Evolutionary conservation across 2,888 invertebrate species (phyloP).

Genomic region (Eretmocerus hayati): DNA sequence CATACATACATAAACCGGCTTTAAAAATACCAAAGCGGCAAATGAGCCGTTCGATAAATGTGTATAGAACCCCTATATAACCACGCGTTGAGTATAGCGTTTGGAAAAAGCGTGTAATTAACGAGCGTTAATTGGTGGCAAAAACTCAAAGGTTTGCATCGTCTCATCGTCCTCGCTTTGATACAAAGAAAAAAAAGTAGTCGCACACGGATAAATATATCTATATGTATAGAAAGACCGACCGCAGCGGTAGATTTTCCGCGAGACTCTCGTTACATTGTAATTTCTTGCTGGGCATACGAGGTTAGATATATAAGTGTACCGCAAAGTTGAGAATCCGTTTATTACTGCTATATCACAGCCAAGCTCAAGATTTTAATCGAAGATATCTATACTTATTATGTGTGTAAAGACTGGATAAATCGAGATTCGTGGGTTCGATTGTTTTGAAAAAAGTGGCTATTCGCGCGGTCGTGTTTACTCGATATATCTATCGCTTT

Average conservation of each 20-base stretch:
- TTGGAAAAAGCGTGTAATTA: conserved; percentile 7
- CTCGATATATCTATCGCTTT: too few species aligned
- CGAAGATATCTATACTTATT: not conserved
- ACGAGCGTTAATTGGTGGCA: conserved; percentile 16
- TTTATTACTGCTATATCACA: too few species aligned
- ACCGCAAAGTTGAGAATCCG: not conserved
- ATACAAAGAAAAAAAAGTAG: not conserved
- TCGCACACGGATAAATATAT: too few species aligned
- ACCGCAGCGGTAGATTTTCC: not conserved
- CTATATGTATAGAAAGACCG: not conserved
- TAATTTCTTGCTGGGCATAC: conserved; percentile 7
- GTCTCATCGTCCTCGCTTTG: not conserved
- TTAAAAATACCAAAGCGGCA: conserved; percentile 11
- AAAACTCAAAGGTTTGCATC: conserved; percentile 1
- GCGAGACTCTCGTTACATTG: conserved; percentile 1
- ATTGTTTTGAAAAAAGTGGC: conserved; percentile 8
- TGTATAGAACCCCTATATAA: too few species aligned
- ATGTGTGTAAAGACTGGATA: not conserved
- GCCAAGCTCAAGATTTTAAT: conserved; percentile 15
- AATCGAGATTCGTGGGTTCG: not conserved
- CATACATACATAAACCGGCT: too few species aligned
- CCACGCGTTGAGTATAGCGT: too few species aligned
- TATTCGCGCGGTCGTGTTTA: too few species aligned
- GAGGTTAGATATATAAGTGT: not conserved
- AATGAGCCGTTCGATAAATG: too few species aligned